These are phyloP conservation scores for Anagrus nilaparvatae DNA, from an alignment of 1,140 invertebrate species.

Conservation along the genomic window DNA sequence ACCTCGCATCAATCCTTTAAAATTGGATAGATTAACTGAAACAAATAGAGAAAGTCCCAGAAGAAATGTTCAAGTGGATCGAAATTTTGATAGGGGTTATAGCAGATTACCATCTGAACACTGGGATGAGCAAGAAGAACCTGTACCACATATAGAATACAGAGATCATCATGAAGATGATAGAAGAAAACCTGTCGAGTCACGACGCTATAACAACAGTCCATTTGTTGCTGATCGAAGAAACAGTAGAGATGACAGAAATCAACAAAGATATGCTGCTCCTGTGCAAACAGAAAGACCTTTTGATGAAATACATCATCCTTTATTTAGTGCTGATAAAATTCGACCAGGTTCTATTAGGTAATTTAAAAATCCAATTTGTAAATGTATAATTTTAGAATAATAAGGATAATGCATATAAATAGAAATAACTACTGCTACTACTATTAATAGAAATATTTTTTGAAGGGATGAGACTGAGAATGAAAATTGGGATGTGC, in stretches of 20 bases:
- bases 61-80: constrained; percentile 27
- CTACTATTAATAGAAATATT: too few species aligned
- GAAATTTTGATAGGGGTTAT: constrained; percentile 34
- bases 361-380: constrained; percentile 16
- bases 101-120: constrained; percentile 28
- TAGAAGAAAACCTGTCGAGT: constrained; percentile 29
- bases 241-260: background rate
- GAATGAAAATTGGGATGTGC: constrained; percentile 35
- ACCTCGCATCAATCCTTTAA: constrained; percentile 22
- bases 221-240: constrained; percentile 23
- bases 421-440: too few species aligned
- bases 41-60: constrained; percentile 30
- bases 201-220: constrained; percentile 33
- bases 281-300: constrained; percentile 25
- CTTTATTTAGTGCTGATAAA: constrained; percentile 31
- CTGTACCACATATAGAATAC: constrained; percentile 26
- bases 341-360: constrained; percentile 21
- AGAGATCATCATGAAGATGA: constrained; percentile 36
- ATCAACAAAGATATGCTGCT: background rate
- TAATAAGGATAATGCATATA: too few species aligned
- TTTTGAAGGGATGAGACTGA: constrained; percentile 29
- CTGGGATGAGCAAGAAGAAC: constrained; percentile 37
- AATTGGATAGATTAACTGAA: constrained; percentile 27
- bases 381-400: too few species aligned
- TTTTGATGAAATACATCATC: constrained; percentile 37